These are phyloP conservation scores for Anoplopoma fimbria DNA, from an alignment of 2,113 vertebrate genomes.

Conservation along the genomic window DNA sequence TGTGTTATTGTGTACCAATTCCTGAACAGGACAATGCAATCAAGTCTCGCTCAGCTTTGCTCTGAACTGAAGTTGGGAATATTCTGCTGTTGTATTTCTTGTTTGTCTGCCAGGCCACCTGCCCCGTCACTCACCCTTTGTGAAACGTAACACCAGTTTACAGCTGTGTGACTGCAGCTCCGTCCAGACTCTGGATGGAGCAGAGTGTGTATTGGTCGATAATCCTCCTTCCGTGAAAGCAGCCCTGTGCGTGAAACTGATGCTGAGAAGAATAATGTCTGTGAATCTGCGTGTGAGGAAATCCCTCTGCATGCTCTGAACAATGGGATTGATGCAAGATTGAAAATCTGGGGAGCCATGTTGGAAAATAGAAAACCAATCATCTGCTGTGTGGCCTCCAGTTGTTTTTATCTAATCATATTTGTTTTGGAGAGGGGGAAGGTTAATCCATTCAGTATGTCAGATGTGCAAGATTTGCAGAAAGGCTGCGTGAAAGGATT, in stretches of 20 bases:
- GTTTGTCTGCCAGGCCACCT: slow-evolving; percentile 64
- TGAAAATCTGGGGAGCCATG: slow-evolving; percentile 5
- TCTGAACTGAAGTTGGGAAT: slow-evolving; percentile 40
- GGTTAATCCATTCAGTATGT: slow-evolving; percentile 33
- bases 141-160: slow-evolving; percentile 69
- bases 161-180: slow-evolving; percentile 61
- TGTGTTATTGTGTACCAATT: neutral
- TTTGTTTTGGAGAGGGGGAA: slow-evolving; percentile 38
- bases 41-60: slow-evolving; percentile 4
- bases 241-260: slow-evolving; percentile 31
- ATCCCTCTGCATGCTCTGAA: neutral
- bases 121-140: slow-evolving; percentile 57
- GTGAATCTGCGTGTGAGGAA: slow-evolving; percentile 13
- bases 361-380: slow-evolving; percentile 50
- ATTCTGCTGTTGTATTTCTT: slow-evolving; percentile 34
- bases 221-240: slow-evolving; percentile 13
- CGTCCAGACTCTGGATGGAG: slow-evolving; percentile 24
- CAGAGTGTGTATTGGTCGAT: slow-evolving; percentile 3
- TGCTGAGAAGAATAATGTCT: slow-evolving; percentile 3
- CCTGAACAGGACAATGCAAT: neutral
- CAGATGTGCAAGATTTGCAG: slow-evolving; percentile 31
- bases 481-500: slow-evolving; percentile 15
- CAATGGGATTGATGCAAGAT: slow-evolving; percentile 17
- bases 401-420: slow-evolving; percentile 38
- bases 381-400: slow-evolving; percentile 31